Evolutionary conservation across 2,797 vertebrate genomes (phyloP), one percentile per base, ranked within the genome.

Genomic region (Mastacembelus armatus): DNA sequence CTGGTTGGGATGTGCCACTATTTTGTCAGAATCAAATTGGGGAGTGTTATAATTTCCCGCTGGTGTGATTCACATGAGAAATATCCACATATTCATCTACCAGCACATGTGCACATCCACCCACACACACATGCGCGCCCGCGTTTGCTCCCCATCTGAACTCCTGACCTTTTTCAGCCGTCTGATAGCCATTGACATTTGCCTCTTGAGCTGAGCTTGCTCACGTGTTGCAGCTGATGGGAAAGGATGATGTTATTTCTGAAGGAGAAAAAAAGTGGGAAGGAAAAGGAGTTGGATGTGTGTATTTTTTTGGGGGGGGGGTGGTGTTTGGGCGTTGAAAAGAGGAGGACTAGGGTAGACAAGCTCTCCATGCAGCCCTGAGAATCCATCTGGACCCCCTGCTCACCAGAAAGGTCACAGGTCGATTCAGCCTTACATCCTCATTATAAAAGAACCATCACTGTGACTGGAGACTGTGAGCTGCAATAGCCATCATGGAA

Each of bases 111-210:
- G 68, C 73, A 24, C 51, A 48, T n/a, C 29, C 21, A 1, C 68
- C 35, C 54, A 60, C 58, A 27, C 74, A 39, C 68, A 39, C 71
- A 27, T 27, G 36, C 24, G 32, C 29, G 32, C 60, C 26, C 29
- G 44, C 22, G 32, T 63, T 76, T 83, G 78, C 85, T 84, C 86
- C 79, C 71, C 74, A 74, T 83, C 80, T 94, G 93, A 93, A 92
- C 93, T 91, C 88, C 78, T 92, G 92, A 92, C 93, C 92, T 92
- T 90, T 89, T 89, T 77, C 84, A 91, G 86, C 86, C 84, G 84
- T 89, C 89, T 91, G 92, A 90, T 88, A 86, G 90, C 90, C 90
- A 85, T 86, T 93, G 91, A 91, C 90, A 92, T 93, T 93, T 93
- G 91, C 87, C 85, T 88, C 90, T 85, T 85, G 86, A 91, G 89